These are phyloP conservation scores for Tetragonisca angustula DNA, from an alignment of 2,888 invertebrate species.

Conservation along the genomic window DNA sequence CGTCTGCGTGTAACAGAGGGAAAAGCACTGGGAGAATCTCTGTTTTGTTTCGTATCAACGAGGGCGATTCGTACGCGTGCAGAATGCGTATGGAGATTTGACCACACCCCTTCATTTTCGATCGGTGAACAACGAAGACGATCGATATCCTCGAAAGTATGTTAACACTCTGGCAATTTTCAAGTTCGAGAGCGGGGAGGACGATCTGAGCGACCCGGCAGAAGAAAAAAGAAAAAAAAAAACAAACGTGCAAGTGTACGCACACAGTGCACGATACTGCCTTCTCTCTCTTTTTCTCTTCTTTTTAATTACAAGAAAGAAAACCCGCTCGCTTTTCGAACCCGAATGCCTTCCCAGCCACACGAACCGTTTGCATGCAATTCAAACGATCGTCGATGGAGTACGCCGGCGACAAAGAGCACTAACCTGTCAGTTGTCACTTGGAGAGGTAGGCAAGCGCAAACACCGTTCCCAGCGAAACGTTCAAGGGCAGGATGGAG, in stretches of 20 bases:
- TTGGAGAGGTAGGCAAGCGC: constrained; percentile 59
- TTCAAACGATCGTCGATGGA: constrained; percentile 14
- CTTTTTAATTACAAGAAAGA: constrained; percentile 19
- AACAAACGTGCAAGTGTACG: not conserved
- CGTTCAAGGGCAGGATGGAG: constrained; percentile 72
- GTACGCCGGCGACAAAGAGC: constrained; percentile 39
- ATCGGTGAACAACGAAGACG: constrained; percentile 45
- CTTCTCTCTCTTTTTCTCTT: not conserved
- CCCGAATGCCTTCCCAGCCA: constrained; percentile 7
- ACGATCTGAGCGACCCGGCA: not conserved
- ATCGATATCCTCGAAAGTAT: constrained; percentile 36
- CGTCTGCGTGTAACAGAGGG: not conserved
- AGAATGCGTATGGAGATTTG: constrained; percentile 29
- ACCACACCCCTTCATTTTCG: constrained; percentile 67
- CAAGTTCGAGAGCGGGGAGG: not conserved
- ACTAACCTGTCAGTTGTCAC: constrained; percentile 78
- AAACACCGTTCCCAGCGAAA: constrained; percentile 63
- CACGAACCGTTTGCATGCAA: constrained; percentile 9
- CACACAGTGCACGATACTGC: not conserved
- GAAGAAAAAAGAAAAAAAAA: not conserved
- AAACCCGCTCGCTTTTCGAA: constrained; percentile 27
- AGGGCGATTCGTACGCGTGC: not conserved
- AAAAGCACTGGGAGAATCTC: not conserved
- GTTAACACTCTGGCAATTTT: not conserved
- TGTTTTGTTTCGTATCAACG: not conserved